Conservation (phyloP, 2,888 invertebrate genomes). For the Archaeoteleia sp. region DNA sequence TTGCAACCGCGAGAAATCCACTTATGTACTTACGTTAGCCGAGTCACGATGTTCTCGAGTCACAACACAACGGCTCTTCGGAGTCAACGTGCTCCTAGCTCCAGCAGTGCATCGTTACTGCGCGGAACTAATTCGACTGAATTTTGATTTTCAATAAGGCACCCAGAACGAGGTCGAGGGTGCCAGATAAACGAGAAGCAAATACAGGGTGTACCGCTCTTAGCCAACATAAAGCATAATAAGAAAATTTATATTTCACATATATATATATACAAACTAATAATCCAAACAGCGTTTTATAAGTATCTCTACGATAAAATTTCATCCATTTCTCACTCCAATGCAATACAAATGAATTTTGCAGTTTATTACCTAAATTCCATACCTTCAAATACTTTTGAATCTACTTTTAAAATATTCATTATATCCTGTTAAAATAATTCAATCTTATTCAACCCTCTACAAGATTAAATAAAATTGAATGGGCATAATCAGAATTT, state of each 20-base stretch:
- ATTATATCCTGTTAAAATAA: too few relatives aligned
- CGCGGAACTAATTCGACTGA: constrained; percentile 67
- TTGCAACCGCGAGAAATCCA: constrained; percentile 59
- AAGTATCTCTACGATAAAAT: too few relatives aligned
- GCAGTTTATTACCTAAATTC: too few relatives aligned
- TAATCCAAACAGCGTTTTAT: too few relatives aligned
- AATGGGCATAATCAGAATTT: too few relatives aligned
- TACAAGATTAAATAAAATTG: too few relatives aligned
- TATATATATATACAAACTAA: too few relatives aligned
- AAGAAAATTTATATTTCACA: constrained; percentile 3
- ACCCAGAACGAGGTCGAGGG: constrained; percentile 38
- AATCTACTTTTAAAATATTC: too few relatives aligned
- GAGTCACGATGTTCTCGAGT: constrained; percentile 54
- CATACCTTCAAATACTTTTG: too few relatives aligned
- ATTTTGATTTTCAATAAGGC: constrained; percentile 74
- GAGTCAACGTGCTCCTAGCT: constrained; percentile 21
- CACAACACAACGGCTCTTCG: constrained; percentile 37
- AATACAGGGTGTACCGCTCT: constrained; percentile 38
- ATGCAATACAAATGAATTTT: too few relatives aligned
- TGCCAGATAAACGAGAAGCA: constrained; percentile 30
- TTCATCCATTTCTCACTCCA: too few relatives aligned
- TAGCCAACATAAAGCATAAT: constrained; percentile 21
- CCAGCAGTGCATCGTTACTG: constrained; percentile 40
- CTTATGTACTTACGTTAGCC: constrained; percentile 54
- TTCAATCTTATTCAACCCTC: too few relatives aligned